Base-by-base conservation (phyloP, 2,888 invertebrate species). In the Microctonus brassicae region DNA sequence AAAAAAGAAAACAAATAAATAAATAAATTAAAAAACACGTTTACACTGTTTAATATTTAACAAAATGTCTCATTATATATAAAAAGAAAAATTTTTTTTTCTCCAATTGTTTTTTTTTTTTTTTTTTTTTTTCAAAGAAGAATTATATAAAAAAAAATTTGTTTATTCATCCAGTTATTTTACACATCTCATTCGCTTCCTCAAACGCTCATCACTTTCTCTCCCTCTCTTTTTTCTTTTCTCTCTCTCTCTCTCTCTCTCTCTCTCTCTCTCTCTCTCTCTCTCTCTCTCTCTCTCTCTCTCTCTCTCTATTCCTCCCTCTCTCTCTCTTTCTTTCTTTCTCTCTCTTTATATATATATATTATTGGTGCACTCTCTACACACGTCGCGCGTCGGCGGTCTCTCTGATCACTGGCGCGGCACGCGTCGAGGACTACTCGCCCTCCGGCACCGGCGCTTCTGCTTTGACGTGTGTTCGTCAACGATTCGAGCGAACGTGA, bases 351-450 rank as follows among this genome's bases (percentile, higher is more conserved):
- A 57, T 69, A 53, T 73, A 67, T 76, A 75, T 47, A 47, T 47
- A 47, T 47, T 47, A 47, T 47, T 47, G 17, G 17, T 47, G 47
- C 47, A 47, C 17, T 47, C 47, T 47, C 47, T 47, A 47, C 47
- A 47, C 47, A 47, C 75, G 73, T 76, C 71, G 74, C 69, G 73
- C 69, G 69, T 63, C 73, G 76, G 84, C 84, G 85, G 85, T 81
- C 80, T 78, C 83, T 86, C 82, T 85, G 86, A 85, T 86, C 85
- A 86, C 81, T 83, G 79, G 84, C 77, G 82, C 82, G 85, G 84
- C 86, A 84, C 85, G 85, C 85, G 86, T 85, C 85, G 84, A 84
- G 85, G 82, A 84, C 85, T 79, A 80, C 80, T 83, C 80, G 82
- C 76, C 85, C 85, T 80, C 83, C 77, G 84, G 84, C 84, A 82